phyloP scores from a whole-genome alignment of 2,888 invertebrate genomes.

The Cryptocheilus praepositus region DNA sequence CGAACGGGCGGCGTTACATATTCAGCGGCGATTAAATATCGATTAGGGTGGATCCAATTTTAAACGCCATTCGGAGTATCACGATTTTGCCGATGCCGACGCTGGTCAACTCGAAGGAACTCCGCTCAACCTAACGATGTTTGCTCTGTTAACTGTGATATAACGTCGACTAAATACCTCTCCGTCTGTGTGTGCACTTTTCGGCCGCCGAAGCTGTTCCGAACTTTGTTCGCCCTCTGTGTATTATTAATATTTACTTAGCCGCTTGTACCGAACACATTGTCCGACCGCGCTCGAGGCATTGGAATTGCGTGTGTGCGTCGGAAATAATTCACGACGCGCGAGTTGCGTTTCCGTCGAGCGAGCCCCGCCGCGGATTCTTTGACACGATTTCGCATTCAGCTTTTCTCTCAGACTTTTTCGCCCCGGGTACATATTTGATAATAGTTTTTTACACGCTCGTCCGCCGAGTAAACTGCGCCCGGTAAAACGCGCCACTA shows the following conservation, averaged over 20 bases:
- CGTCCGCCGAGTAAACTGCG: no score
- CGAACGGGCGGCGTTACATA: neutral
- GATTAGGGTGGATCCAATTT: slow-evolving; percentile 34
- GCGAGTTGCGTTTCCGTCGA: no score
- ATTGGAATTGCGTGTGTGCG: neutral
- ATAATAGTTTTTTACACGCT: no score
- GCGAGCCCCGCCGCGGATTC: no score
- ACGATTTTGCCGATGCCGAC: slow-evolving; percentile 13
- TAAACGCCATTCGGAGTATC: slow-evolving; percentile 26
- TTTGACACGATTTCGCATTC: no score
- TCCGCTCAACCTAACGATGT: slow-evolving; percentile 40
- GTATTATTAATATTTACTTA: slow-evolving; percentile 45
- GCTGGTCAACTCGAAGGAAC: slow-evolving; percentile 18
- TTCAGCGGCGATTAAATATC: slow-evolving; percentile 30
- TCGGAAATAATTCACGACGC: neutral
- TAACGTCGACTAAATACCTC: slow-evolving; percentile 48
- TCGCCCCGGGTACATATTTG: no score
- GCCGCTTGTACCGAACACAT: slow-evolving; percentile 5
- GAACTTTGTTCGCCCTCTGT: slow-evolving; percentile 28
- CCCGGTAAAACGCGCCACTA: no score
- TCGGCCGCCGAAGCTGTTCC: slow-evolving; percentile 26
- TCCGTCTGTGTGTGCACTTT: slow-evolving; percentile 4
- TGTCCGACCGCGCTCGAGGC: slow-evolving; percentile 6
- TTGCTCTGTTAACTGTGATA: slow-evolving; percentile 44
- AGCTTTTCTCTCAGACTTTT: no score